Base-by-base conservation (phyloP, 2,797 vertebrate genomes). In the Eleutherodactylus coqui region DNA sequence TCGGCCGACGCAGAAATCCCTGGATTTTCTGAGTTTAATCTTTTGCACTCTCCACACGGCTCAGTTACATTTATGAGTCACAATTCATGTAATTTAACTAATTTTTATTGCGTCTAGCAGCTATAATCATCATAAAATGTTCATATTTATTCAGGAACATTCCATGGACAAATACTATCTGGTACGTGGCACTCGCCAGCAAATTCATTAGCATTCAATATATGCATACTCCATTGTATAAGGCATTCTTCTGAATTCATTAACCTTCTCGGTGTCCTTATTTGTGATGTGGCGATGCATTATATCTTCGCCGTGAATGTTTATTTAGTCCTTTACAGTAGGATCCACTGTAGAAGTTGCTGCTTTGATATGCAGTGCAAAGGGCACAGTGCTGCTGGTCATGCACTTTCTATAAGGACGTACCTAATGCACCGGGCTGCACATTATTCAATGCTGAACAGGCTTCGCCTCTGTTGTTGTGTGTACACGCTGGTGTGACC, bases 191-290 rank as follows among this genome's bases (percentile, higher is more conserved):
- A 24, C 36, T 38, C 70, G 45, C 70, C 47, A 69, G 79, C 77
- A 84, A 84, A 41, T 84, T 85, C 77, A 87, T 87, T 87, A 87
- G 81, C 69, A 87, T 84, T 87, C 86, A 87, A 67, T 47, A 64
- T 84, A 84, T 85, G 82, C 82, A 87, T 87, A 75, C 73, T 27
- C 32, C 82, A 75, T 72, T 80, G 70, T 84, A 87, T 78, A 87
- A 75, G 55, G 70, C 82, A 87, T 75, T 80, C 76, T 85, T 36
- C 86, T 85, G 86, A 84, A 87, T 87, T 76, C 58, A 80, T 85
- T 87, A 87, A 84, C 86, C 86, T 87, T 87, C 82, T 87, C 27
- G 2, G 32, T 85, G 82, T 84, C 82, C 86, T 81, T 75, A 81
- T 83, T 79, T 84, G 67, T 75, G 53, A 75, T 41, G 49, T 81